Percentiles rank a stretch among this genome's conserved stretches.
Conservation (phyloP, 2,888 invertebrate genomes). For the Sinohyriopsis cumingii region DNA sequence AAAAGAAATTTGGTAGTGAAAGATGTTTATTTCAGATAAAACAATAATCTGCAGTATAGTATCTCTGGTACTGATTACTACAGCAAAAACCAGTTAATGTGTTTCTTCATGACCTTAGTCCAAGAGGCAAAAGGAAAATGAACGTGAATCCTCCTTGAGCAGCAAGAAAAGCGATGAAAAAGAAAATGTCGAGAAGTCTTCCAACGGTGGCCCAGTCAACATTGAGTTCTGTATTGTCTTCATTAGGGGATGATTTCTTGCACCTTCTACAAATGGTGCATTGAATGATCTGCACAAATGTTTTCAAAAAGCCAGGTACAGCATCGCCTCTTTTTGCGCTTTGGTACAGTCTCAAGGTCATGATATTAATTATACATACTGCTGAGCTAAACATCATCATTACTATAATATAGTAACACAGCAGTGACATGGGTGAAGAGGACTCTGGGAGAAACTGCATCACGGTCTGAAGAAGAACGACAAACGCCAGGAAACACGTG, state of each 20-base stretch:
- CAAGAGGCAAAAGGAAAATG: slow-evolving; percentile 31
- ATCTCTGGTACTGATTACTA: too few species aligned
- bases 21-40: too few species aligned
- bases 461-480: slow-evolving; percentile 29
- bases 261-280: not conserved
- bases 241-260: not conserved
- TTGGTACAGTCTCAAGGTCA: slow-evolving; percentile 22
- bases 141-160: slow-evolving; percentile 24
- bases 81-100: too few species aligned
- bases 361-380: slow-evolving; percentile 21
- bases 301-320: not conserved
- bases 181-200: slow-evolving; percentile 26
- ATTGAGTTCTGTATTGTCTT: slow-evolving; percentile 1
- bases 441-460: slow-evolving; percentile 32
- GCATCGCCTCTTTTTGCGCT: slow-evolving; percentile 2
- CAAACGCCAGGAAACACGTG: slow-evolving; percentile 36
- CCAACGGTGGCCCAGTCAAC: slow-evolving; percentile 27
- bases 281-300: not conserved
- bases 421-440: slow-evolving; percentile 32
- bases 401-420: slow-evolving; percentile 32
- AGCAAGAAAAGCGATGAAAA: slow-evolving; percentile 23
- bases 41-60: too few species aligned
- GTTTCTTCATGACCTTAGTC: not conserved
- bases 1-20: too few species aligned
- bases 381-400: slow-evolving; percentile 27